A percentile compares a stretch with the other conserved stretches of the same genome.
Evolutionary conservation across 2,797 vertebrate genomes (phyloP).

Genomic region (Neostethus bicornis): DNA sequence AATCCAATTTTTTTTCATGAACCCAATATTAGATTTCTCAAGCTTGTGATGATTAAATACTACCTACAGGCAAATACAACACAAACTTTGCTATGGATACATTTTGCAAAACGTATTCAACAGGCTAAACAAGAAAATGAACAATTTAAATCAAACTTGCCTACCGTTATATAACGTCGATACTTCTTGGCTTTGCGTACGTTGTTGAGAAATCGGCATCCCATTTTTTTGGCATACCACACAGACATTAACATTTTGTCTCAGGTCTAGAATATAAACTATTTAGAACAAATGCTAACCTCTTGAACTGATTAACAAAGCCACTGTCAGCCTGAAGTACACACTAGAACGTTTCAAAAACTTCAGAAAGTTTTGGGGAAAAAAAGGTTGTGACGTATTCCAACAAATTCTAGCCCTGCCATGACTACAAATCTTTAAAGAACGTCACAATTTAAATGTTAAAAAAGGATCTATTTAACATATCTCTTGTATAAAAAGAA

Average conservation of each 20-base stretch:
- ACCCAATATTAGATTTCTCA: constrained; percentile 23
- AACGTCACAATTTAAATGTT: constrained; percentile 1
- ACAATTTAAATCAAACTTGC: constrained; percentile 31
- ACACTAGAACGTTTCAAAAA: constrained; percentile 31
- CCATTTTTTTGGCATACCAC: constrained; percentile 86
- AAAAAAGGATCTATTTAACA: constrained; percentile 22
- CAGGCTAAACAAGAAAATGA: neutral
- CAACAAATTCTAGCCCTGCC: constrained; percentile 29
- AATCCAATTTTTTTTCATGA: constrained; percentile 35
- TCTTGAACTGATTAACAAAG: constrained; percentile 38
- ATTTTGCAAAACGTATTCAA: constrained; percentile 3
- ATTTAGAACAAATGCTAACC: constrained; percentile 37
- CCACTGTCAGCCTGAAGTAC: constrained; percentile 14
- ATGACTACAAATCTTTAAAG: constrained; percentile 28
- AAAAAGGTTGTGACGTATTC: constrained; percentile 15
- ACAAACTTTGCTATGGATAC: neutral
- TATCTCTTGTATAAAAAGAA: constrained; percentile 13
- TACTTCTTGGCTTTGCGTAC: constrained; percentile 79
- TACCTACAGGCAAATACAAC: constrained; percentile 10
- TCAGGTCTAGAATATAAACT: constrained; percentile 35
- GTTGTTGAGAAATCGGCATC: constrained; percentile 80
- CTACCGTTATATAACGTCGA: constrained; percentile 75
- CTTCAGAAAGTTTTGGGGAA: constrained; percentile 14
- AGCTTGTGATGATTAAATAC: constrained; percentile 14
- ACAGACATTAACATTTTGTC: constrained; percentile 83